A percentile compares a stretch with the other conserved stretches of the same genome.
These are phyloP conservation scores for Rana temporaria DNA, from an alignment of 2,113 vertebrate species.

Conservation along the genomic window DNA sequence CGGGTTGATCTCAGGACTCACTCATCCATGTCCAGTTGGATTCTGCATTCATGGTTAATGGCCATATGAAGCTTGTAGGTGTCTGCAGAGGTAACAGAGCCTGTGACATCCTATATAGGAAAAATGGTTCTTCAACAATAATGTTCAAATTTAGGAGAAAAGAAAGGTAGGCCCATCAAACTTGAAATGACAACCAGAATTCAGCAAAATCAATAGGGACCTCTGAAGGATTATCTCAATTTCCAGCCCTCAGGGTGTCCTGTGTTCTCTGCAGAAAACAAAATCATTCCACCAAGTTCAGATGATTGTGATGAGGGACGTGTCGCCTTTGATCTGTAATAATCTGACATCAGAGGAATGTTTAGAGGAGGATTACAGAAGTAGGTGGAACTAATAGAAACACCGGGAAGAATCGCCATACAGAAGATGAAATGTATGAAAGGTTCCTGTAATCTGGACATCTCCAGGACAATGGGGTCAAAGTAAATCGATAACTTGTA, in stretches of 20 bases:
- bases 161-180: not conserved
- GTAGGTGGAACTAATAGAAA: slow-evolving; percentile 26
- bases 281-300: slow-evolving; percentile 26
- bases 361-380: slow-evolving; percentile 35
- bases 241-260: slow-evolving; percentile 18
- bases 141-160: not conserved
- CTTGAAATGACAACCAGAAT: not conserved
- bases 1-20: too few species aligned
- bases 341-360: slow-evolving; percentile 55
- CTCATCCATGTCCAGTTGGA: too few species aligned
- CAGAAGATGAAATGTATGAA: not conserved
- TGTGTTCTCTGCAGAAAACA: slow-evolving; percentile 9
- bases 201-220: not conserved
- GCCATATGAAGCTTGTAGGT: too few species aligned
- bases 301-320: slow-evolving; percentile 53
- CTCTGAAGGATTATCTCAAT: slow-evolving; percentile 33
- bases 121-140: not conserved
- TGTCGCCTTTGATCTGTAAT: slow-evolving; percentile 46
- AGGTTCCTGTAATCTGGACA: slow-evolving; percentile 14
- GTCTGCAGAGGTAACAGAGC: too few species aligned
- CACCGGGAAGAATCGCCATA: slow-evolving; percentile 1
- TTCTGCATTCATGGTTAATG: too few species aligned
- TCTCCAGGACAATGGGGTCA: slow-evolving; percentile 14
- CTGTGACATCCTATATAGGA: too few species aligned
- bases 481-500: slow-evolving; percentile 15